Evolutionary conservation across 2,888 invertebrate genomes (phyloP), one percentile per base, ranked within the genome.

Genomic region (Dinocampus coccinellae): DNA sequence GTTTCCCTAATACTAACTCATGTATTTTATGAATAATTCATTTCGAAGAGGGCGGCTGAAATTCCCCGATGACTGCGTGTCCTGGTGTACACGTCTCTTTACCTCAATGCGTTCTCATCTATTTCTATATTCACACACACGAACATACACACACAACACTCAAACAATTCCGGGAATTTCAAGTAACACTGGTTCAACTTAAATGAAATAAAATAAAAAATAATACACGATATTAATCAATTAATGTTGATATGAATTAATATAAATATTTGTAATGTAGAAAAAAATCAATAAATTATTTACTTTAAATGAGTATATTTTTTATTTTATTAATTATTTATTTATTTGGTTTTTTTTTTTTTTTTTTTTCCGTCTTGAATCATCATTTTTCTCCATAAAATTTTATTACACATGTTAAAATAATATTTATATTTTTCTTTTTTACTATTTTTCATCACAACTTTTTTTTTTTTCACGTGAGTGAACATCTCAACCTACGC

Each of bases 21-120:
- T 36, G 24, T 76, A 71, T 75, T 77, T 70, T 73, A 82, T 82
- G 82, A 82, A 82, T 82, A 80, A 82, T 80, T 78, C 80, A 82
- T 80, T 72, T 42, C 74, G 16, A 76, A 70, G 75, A 76, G 79
- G 74, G 72, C 64, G 70, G 70, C 24, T 57, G 63, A 70, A n/a
- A 70, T 70, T 70, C 70, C 33, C 34, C 47, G 33, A 64, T 34
- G 29, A 55, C 65, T 55, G 65, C 47, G 47, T 47, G 47, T 47
- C 53, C 65, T 65, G 53, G n/a, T 65, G 33, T 26, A 33, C 53
- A 24, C 65, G 36, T 65, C 65, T 55, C 65, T 34, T 65, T 55
- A 65, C 65, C 34, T 65, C 65, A 65, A 22, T 36, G 65, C 55
- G 26, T 55, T 33, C 52, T 65, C 33, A 24, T n/a, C n/a, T n/a